Conservation (phyloP, 2,797 vertebrate genomes). For the Vultur gryphus region DNA sequence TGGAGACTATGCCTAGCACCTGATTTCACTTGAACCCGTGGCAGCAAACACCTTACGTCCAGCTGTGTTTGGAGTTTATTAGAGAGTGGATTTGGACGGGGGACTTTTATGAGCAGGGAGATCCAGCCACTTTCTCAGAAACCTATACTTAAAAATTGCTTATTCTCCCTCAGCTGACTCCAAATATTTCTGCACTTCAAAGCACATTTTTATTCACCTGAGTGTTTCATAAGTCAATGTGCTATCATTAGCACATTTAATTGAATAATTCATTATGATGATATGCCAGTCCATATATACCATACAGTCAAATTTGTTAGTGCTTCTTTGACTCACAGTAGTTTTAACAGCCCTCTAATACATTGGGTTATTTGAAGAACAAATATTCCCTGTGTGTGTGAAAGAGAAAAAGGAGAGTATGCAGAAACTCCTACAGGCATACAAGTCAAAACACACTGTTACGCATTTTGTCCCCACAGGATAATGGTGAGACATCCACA, state of each 20-base stretch:
- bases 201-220: conserved; percentile 69
- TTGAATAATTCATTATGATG: conserved; percentile 72
- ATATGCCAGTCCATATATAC: conserved; percentile 40
- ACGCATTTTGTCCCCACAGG: conserved; percentile 9
- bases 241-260: conserved; percentile 64
- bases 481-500: not conserved
- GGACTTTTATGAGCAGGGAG: not conserved
- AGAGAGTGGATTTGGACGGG: not conserved
- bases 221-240: conserved; percentile 62
- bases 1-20: not conserved
- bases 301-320: conserved; percentile 51
- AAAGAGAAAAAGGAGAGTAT: not conserved
- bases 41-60: not conserved
- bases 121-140: conserved; percentile 23
- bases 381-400: not conserved
- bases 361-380: conserved; percentile 56
- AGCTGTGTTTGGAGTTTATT: not conserved
- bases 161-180: conserved; percentile 51
- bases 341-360: conserved; percentile 32
- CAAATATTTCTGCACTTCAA: conserved; percentile 68
- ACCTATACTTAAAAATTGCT: conserved; percentile 33
- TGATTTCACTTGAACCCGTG: conserved; percentile 1
- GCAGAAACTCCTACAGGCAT: conserved; percentile 17
- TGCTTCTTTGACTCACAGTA: conserved; percentile 40
- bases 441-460: conserved; percentile 19